These are phyloP conservation scores for Mormyrops boulengeri DNA, from an alignment of 2,797 vertebrate genomes.

Conservation along the genomic window DNA sequence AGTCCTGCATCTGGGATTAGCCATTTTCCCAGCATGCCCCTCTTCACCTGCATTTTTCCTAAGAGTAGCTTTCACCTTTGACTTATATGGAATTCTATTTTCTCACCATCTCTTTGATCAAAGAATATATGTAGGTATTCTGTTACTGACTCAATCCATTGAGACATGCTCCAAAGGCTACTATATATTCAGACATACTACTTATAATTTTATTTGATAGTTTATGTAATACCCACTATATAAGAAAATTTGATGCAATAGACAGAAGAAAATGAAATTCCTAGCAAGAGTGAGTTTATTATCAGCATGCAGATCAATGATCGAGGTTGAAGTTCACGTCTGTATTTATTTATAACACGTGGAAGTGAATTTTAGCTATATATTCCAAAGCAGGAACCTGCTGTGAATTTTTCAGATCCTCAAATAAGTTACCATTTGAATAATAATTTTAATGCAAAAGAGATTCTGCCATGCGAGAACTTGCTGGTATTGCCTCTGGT, in stretches of 20 bases:
- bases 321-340: neutral
- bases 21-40: neutral
- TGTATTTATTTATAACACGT: neutral
- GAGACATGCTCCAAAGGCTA: neutral
- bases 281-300: neutral
- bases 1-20: neutral
- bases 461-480: neutral
- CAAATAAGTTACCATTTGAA: conserved; percentile 7
- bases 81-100: neutral
- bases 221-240: neutral
- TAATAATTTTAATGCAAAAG: neutral
- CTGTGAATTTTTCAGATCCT: neutral
- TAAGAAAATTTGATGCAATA: neutral
- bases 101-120: neutral
- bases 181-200: neutral
- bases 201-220: neutral
- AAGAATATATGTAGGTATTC: neutral
- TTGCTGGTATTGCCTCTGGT: neutral
- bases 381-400: neutral
- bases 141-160: neutral
- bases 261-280: neutral
- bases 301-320: neutral
- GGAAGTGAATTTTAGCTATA: neutral
- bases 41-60: neutral
- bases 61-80: neutral